phyloP scores from a whole-genome alignment of 2,797 vertebrate species.

The Chloroceryle inda region DNA sequence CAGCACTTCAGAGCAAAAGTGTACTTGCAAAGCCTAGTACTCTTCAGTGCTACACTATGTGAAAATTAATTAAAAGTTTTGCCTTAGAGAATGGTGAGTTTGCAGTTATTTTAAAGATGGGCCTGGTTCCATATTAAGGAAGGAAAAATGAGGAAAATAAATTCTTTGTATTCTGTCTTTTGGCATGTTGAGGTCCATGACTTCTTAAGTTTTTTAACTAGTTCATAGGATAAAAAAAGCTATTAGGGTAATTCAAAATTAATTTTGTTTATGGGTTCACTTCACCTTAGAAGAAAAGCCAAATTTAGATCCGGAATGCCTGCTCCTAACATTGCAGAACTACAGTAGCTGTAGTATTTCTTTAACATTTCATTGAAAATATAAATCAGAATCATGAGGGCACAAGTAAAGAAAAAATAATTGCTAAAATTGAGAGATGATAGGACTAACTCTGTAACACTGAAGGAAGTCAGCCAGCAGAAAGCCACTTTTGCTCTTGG shows the following conservation, averaged over 20 bases:
- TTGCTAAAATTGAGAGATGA: not conserved
- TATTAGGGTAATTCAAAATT: not conserved
- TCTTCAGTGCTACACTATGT: not conserved
- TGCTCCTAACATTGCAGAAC: not conserved
- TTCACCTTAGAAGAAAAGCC: not conserved
- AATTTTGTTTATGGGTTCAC: not conserved
- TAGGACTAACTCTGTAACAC: not conserved
- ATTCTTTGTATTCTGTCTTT: not conserved
- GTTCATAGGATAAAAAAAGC: not conserved
- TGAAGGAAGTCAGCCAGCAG: not conserved
- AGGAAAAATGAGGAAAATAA: not conserved
- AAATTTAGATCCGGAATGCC: not conserved
- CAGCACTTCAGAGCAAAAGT: not conserved
- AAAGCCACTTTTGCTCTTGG: not conserved
- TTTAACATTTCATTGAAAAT: not conserved
- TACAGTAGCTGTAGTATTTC: not conserved
- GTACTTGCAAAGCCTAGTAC: not conserved
- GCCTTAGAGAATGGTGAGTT: not conserved
- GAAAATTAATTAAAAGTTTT: not conserved
- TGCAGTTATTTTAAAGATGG: not conserved
- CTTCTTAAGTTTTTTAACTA: not conserved
- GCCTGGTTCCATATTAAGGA: not conserved
- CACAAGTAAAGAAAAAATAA: not conserved
- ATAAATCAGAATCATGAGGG: not conserved
- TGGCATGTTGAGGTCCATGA: not conserved